Evolutionary conservation across 2,797 vertebrate species (phyloP).

Genomic region (Phoebastria nigripes): DNA sequence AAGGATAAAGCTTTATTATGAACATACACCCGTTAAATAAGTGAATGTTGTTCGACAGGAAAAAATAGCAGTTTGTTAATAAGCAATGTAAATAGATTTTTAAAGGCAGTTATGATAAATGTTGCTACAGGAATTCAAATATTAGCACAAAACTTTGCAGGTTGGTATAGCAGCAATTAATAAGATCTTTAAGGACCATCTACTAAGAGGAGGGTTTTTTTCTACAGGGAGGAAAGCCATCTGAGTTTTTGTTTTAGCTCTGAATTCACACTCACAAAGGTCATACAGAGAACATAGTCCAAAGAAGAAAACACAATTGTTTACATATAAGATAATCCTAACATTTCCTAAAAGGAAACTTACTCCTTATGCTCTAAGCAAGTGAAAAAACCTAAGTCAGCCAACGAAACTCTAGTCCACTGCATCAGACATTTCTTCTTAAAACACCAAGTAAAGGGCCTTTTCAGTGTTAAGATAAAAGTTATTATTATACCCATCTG

Average conservation of each 20-base stretch:
- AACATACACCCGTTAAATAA: not conserved
- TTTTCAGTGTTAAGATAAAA: not conserved
- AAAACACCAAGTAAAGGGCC: not conserved
- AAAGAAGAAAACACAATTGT: not conserved
- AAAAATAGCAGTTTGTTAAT: not conserved
- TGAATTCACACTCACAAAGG: not conserved
- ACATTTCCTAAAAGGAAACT: not conserved
- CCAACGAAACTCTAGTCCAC: not conserved
- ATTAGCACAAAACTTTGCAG: not conserved
- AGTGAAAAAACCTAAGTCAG: not conserved
- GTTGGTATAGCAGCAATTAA: not conserved
- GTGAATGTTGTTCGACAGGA: not conserved
- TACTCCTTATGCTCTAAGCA: not conserved
- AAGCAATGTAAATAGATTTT: not conserved
- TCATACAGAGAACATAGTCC: not conserved
- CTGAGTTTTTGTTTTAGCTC: not conserved
- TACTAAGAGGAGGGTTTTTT: not conserved
- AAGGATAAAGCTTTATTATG: not conserved
- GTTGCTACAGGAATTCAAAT: not conserved
- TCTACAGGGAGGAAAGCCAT: not conserved
- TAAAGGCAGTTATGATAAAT: not conserved
- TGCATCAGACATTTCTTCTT: not conserved
- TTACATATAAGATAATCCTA: not conserved
- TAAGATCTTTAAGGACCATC: not conserved
- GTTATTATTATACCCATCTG: not conserved